These are phyloP conservation scores for Aptenodytes patagonicus DNA, from an alignment of 2,113 vertebrate genomes.

Conservation along the genomic window DNA sequence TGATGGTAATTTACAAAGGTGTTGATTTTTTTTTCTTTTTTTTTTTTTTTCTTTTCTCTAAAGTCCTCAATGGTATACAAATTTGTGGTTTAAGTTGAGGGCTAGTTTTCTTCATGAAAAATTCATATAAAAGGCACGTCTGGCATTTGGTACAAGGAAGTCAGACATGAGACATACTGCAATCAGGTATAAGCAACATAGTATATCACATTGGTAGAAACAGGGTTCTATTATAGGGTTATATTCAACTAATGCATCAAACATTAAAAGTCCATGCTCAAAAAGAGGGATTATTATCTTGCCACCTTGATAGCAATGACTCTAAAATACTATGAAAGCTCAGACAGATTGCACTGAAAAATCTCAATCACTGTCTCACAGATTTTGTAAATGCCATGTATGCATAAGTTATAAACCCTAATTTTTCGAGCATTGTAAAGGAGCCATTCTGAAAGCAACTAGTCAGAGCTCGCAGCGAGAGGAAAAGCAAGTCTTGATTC, in stretches of 20 bases:
- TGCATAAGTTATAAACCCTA: neutral
- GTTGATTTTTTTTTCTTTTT: too few species aligned
- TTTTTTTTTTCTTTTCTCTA: neutral
- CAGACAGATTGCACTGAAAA: neutral
- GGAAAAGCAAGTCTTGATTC: neutral
- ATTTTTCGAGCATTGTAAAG: neutral
- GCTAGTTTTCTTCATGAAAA: neutral
- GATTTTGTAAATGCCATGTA: neutral
- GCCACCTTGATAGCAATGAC: neutral
- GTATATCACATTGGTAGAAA: neutral
- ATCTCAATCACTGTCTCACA: neutral
- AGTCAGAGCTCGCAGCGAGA: neutral
- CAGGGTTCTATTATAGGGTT: neutral
- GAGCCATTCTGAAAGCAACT: neutral
- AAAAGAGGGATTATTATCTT: neutral
- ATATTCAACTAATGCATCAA: neutral
- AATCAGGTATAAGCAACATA: neutral
- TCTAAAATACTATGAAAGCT: neutral
- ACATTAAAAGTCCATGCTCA: neutral
- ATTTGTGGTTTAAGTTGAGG: neutral
- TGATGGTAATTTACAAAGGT: neutral
- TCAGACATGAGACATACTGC: neutral
- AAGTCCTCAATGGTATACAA: neutral
- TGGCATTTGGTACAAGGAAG: neutral
- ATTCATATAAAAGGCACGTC: neutral